phyloP scores from a whole-genome alignment of 2,888 invertebrate species.

The Eustalomyia histrio region DNA sequence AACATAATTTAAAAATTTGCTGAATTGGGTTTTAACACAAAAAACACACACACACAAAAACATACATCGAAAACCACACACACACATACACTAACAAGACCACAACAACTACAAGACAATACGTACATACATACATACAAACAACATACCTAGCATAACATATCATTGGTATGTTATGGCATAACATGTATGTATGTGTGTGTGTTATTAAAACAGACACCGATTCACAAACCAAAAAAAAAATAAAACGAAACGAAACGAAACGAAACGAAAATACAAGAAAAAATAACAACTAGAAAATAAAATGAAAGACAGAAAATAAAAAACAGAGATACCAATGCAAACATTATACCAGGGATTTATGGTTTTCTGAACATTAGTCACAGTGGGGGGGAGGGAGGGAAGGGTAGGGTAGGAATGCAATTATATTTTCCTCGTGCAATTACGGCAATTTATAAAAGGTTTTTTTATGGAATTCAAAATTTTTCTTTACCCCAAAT shows the following conservation, averaged over 20 bases:
- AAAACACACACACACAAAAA: not conserved
- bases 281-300: not conserved
- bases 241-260: not conserved
- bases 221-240: not conserved
- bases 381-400: too few species aligned
- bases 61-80: not conserved
- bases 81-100: not conserved
- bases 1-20: constrained; percentile 50
- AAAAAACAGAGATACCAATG: not conserved
- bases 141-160: not conserved
- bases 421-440: constrained; percentile 3
- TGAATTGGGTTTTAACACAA: constrained; percentile 33
- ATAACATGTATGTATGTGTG: not conserved
- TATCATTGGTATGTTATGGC: not conserved
- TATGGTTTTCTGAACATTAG: not conserved
- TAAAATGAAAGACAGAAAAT: not conserved
- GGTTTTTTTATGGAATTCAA: not conserved
- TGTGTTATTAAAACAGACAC: not conserved
- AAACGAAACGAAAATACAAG: not conserved
- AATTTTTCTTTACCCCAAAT: not conserved
- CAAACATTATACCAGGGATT: not conserved
- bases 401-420: not conserved
- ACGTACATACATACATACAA: not conserved
- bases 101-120: not conserved
- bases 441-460: constrained; percentile 12